Evolutionary conservation across 2,113 vertebrate genomes (phyloP).

Genomic region (Tinamus guttatus): DNA sequence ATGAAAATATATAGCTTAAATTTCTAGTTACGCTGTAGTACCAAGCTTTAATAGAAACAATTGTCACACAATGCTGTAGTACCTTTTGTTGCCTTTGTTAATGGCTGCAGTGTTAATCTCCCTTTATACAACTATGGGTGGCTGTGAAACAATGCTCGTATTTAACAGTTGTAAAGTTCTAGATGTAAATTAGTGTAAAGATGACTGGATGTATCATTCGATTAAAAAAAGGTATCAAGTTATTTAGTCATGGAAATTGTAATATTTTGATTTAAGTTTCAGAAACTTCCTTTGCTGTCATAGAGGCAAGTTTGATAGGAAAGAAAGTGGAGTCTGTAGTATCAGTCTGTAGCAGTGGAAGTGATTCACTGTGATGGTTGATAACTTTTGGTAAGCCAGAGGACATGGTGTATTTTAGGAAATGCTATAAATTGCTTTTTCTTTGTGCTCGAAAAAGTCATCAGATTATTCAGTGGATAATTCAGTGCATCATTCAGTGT

Average conservation of each 20-base stretch:
- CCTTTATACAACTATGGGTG: background rate
- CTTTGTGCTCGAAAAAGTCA: background rate
- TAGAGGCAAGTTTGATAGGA: background rate
- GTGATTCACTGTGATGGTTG: background rate
- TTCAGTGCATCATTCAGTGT: background rate
- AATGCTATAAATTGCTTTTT: background rate
- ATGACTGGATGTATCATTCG: background rate
- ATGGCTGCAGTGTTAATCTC: background rate
- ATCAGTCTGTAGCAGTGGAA: background rate
- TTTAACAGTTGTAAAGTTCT: background rate
- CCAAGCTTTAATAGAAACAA: background rate
- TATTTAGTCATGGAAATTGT: background rate
- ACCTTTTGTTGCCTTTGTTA: background rate
- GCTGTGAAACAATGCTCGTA: background rate
- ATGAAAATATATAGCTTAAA: background rate
- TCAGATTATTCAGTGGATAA: background rate
- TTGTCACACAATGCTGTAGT: background rate
- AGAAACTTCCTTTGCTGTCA: background rate
- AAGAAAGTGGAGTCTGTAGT: background rate
- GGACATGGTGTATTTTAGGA: background rate
- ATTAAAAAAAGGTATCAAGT: background rate
- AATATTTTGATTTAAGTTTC: background rate
- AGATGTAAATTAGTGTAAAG: background rate
- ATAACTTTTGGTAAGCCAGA: background rate
- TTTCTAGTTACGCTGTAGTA: background rate